Percentiles rank a stretch among this genome's conserved stretches.
Conservation (phyloP, 1,140 invertebrate species). For the Drosophila rhopaloa region DNA sequence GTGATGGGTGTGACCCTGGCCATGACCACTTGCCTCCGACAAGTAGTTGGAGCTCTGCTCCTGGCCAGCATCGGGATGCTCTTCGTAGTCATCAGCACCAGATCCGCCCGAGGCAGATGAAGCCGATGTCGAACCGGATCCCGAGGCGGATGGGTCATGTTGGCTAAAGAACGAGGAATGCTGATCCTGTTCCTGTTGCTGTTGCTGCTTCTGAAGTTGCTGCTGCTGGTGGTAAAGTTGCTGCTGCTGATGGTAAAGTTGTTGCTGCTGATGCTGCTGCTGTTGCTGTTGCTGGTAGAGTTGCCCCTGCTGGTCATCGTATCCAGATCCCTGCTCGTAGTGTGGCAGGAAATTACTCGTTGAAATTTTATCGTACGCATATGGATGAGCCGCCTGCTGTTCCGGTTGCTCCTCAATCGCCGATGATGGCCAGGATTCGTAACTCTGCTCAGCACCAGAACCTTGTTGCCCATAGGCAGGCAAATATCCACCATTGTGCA, state of each 20-base stretch:
- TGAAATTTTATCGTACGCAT: slow-evolving; percentile 75
- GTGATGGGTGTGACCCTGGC: slow-evolving; percentile 49
- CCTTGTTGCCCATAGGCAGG: slow-evolving; percentile 21
- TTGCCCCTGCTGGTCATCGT: slow-evolving; percentile 43
- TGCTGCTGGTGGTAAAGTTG: slow-evolving; percentile 32
- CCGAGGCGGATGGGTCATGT: slow-evolving; percentile 28
- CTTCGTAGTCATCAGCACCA: slow-evolving; percentile 54
- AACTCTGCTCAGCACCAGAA: slow-evolving; percentile 27
- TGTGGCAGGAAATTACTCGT: slow-evolving; percentile 76
- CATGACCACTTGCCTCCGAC: slow-evolving; percentile 42
- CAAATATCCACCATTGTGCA: slow-evolving; percentile 29
- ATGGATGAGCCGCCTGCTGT: slow-evolving; percentile 40
- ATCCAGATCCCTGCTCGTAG: slow-evolving; percentile 67
- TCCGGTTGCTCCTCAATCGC: slow-evolving; percentile 8
- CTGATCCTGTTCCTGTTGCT: slow-evolving; percentile 50
- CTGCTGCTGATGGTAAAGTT: slow-evolving; percentile 41
- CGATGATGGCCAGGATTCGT: slow-evolving; percentile 41
- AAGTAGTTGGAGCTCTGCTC: slow-evolving; percentile 60
- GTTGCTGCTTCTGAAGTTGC: slow-evolving; percentile 43
- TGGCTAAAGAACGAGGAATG: slow-evolving; percentile 53
- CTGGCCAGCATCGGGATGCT: slow-evolving; percentile 57
- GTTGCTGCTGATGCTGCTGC: too few relatives aligned
- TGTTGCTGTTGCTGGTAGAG: slow-evolving; percentile 40
- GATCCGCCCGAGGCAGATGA: slow-evolving; percentile 42
- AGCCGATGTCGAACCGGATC: slow-evolving; percentile 23